Conservation (phyloP, 2,888 invertebrate genomes). For the Lasioglossum calceatum region DNA sequence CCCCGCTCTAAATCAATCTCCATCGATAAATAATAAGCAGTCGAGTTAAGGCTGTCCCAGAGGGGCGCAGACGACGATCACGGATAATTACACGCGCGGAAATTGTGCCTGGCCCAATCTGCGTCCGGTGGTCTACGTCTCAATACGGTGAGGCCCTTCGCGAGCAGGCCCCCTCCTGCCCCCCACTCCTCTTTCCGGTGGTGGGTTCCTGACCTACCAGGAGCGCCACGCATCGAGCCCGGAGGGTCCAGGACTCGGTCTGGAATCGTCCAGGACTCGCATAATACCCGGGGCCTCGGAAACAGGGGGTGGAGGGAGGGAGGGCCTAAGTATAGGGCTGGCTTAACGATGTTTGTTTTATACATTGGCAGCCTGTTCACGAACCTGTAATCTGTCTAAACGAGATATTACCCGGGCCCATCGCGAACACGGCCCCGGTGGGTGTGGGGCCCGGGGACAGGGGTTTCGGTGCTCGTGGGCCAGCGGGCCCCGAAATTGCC, state of each 20-base stretch:
- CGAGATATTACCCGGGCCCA: constrained; percentile 83
- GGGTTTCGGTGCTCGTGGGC: constrained; percentile 44
- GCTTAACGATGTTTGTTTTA: constrained; percentile 85
- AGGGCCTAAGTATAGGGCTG: constrained; percentile 82
- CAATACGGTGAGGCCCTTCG: constrained; percentile 69
- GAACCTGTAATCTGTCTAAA: constrained; percentile 85
- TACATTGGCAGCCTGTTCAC: constrained; percentile 84
- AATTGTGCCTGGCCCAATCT: constrained; percentile 74
- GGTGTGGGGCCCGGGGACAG: constrained; percentile 51
- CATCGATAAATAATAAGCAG: constrained; percentile 77
- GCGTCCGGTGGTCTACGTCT: constrained; percentile 82
- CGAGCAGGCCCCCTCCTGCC: constrained; percentile 6
- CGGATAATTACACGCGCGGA: constrained; percentile 79
- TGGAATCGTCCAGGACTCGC: constrained; percentile 20
- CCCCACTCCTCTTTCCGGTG: background rate
- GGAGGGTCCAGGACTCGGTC: constrained; percentile 28
- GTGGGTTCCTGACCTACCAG: constrained; percentile 49
- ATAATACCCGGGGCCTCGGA: constrained; percentile 33
- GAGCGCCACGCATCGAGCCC: constrained; percentile 30
- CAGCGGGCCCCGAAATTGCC: constrained; percentile 57
- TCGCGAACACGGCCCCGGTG: constrained; percentile 65
- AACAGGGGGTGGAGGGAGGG: constrained; percentile 49
- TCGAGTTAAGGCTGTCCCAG: constrained; percentile 40
- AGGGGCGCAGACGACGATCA: constrained; percentile 65
- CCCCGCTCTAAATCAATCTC: constrained; percentile 82